Percentiles rank a stretch among this genome's conserved stretches.
Evolutionary conservation across 2,888 invertebrate genomes (phyloP).

Genomic region (Chrysotoxum bicinctum): DNA sequence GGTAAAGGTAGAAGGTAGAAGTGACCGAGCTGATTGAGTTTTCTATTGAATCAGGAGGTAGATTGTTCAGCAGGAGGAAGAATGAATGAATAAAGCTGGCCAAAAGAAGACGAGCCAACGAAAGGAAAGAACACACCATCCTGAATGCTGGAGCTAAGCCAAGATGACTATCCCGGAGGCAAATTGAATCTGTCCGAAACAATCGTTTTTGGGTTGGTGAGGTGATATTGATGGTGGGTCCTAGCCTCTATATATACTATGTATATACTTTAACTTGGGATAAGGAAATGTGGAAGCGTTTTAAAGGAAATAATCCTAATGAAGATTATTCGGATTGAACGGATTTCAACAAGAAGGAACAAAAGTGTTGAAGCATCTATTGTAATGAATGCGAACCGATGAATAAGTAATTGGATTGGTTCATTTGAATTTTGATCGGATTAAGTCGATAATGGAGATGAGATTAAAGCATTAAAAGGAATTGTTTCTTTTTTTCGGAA

Average conservation of each 20-base stretch:
- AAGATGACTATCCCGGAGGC: conserved; percentile 38
- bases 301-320: conserved; percentile 64
- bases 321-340: conserved; percentile 62
- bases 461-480: conserved; percentile 20
- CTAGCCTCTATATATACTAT: background rate
- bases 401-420: conserved; percentile 65
- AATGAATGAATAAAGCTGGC: conserved; percentile 9
- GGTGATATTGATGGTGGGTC: background rate
- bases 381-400: conserved; percentile 63
- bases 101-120: background rate
- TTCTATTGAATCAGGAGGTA: conserved; percentile 51
- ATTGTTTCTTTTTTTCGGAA: conserved; percentile 3
- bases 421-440: conserved; percentile 58
- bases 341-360: conserved; percentile 30
- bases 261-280: background rate
- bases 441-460: conserved; percentile 48
- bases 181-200: conserved; percentile 58
- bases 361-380: conserved; percentile 49
- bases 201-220: conserved; percentile 23
- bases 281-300: conserved; percentile 35
- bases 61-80: background rate
- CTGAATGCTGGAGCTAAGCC: conserved; percentile 37
- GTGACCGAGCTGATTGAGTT: conserved; percentile 53
- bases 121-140: background rate
- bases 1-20: conserved; percentile 7